Percentiles rank a stretch among this genome's conserved stretches.
Conservation (phyloP, 2,113 vertebrate species). For the Carassius auratus region DNA sequence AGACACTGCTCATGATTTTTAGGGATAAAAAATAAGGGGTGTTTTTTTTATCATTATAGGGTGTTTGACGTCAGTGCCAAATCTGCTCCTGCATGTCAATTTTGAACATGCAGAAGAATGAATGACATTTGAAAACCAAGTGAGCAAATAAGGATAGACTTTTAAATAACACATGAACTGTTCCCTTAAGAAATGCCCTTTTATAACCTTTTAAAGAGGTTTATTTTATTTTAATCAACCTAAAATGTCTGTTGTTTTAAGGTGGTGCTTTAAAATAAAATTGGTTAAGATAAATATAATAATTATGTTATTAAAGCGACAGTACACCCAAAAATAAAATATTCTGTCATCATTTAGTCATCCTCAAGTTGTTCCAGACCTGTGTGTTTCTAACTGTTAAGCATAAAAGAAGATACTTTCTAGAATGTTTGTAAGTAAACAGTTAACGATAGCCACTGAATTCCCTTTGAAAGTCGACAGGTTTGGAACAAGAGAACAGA, state of each 20-base stretch:
- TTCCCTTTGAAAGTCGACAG: background rate
- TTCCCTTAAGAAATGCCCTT: slow-evolving; percentile 5
- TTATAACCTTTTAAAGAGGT: background rate
- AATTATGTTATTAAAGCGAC: background rate
- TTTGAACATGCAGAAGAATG: background rate
- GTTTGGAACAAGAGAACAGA: too few relatives aligned
- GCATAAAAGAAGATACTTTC: background rate
- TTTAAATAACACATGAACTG: background rate
- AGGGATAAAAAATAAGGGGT: too few relatives aligned
- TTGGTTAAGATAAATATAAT: background rate
- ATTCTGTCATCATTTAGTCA: too few relatives aligned
- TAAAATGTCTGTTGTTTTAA: background rate
- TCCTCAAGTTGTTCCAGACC: background rate
- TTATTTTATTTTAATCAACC: background rate
- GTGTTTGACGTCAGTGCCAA: background rate
- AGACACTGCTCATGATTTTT: too few relatives aligned
- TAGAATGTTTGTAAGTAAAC: background rate
- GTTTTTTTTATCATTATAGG: too few relatives aligned
- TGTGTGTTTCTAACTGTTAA: background rate
- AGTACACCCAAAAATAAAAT: background rate
- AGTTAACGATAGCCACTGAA: background rate
- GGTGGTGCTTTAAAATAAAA: background rate
- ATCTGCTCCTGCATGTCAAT: background rate
- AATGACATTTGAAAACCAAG: background rate
- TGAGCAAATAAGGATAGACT: background rate